A percentile compares a stretch with the other conserved stretches of the same genome.
These are phyloP conservation scores for Eupleurogrammus muticus DNA, from an alignment of 2,797 vertebrate genomes.

Conservation along the genomic window DNA sequence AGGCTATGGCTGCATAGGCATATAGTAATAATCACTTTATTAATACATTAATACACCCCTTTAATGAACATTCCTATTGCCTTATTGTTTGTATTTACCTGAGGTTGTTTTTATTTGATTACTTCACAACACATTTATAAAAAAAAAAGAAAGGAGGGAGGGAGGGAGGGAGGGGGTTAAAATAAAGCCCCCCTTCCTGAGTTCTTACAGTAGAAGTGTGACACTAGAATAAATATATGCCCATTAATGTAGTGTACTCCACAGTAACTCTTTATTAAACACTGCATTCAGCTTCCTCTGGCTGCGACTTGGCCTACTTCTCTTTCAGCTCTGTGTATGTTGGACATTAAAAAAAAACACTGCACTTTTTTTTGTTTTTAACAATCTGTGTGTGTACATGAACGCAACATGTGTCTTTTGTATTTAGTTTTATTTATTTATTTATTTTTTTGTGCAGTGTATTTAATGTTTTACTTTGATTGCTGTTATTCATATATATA, in stretches of 20 bases:
- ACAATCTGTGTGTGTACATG: neutral
- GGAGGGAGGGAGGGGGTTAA: too few species aligned
- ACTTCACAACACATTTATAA: neutral
- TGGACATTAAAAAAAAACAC: neutral
- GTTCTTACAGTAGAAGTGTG: constrained; percentile 15
- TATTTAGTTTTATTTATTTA: neutral
- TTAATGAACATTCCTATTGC: neutral
- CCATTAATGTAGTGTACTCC: constrained; percentile 24
- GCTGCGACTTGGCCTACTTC: constrained; percentile 41
- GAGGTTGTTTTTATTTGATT: neutral
- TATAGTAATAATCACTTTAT: too few species aligned
- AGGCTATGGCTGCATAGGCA: too few species aligned
- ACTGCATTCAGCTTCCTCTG: constrained; percentile 29
- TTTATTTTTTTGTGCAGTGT: neutral
- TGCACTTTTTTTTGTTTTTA: neutral
- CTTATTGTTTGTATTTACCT: neutral
- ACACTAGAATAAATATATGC: constrained; percentile 23
- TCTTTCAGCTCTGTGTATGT: constrained; percentile 1
- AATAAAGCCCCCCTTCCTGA: neutral
- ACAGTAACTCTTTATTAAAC: constrained; percentile 32
- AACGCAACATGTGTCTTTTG: neutral
- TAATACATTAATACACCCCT: too few species aligned
- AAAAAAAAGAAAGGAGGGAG: neutral
- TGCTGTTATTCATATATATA: neutral
- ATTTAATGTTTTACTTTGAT: neutral